Evolutionary conservation across 2,888 invertebrate species (phyloP), one percentile per base, ranked within the genome.

Genomic region (Drosophila meridiana): DNA sequence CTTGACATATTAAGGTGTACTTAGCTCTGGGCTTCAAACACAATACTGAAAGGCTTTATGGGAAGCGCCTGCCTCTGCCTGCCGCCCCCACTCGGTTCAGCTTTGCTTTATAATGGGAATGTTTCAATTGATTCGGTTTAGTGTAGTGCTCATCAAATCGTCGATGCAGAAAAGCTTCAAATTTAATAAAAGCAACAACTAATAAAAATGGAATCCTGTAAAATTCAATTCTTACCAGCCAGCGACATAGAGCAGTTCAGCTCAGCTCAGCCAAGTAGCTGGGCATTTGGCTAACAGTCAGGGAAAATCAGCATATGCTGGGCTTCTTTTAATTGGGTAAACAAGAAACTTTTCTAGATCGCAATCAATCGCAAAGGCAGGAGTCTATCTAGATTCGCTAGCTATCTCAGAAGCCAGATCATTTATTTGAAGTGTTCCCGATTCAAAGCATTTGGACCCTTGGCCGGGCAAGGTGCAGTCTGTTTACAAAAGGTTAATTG

Each of bases 311-410:
- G 78, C 92, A 92, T 87, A 90, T 92, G 92, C 73, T 74, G 73
- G 82, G 90, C 85, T 92, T 92, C 91, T 70, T 81, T 87, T 90
- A 90, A 92, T 91, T 92, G 91, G 83, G 78, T 74, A 71, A 76
- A 76, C 62, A 77, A 43, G 11, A 50, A 36, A 71, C 50, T 52
- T 34, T 36, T 57, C n/a, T 2, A 59, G 77, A 77, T 84, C 61
- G 56, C 57, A 72, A 75, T 82, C 77, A 64, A 20, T 70, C 56
- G 58, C 40, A 59, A 67, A 68, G 65, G 72, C 62, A 59, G 72
- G 36, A 53, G 53, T 67, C 73, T 63, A 68, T 73, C 64, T 78
- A n/a, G 53, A 55, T 48, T 36, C 48, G 28, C 14, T 47, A 62
- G 26, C 36, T 67, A 80, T 82, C 80, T 71, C 8, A 3, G 2